Percentiles rank a stretch among this genome's conserved stretches.
These are phyloP conservation scores for Eira barbara DNA, from an alignment of 2,113 vertebrate species.

Conservation along the genomic window DNA sequence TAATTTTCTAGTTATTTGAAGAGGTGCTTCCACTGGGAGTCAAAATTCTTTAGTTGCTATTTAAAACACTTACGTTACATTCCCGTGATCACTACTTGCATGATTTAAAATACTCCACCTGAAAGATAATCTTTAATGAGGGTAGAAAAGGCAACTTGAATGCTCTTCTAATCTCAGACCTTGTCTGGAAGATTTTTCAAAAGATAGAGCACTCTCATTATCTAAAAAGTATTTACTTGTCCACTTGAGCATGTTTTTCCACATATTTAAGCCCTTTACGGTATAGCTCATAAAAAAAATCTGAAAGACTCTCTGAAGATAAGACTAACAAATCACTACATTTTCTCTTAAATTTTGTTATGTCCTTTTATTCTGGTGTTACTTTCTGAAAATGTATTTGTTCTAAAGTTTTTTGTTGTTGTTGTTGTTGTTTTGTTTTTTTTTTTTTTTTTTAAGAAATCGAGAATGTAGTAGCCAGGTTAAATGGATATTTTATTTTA, in stretches of 20 bases:
- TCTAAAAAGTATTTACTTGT: conserved; percentile 57
- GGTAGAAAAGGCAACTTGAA: conserved; percentile 12
- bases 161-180: conserved; percentile 39
- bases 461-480: background rate
- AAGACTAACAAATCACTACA: background rate
- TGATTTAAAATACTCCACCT: conserved; percentile 37
- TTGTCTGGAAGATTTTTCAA: conserved; percentile 43
- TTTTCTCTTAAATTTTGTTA: background rate
- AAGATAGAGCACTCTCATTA: conserved; percentile 25
- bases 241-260: conserved; percentile 42
- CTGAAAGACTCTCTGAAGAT: background rate
- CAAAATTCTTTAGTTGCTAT: conserved; percentile 51
- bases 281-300: background rate
- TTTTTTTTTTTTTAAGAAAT: background rate
- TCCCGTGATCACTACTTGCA: conserved; percentile 24
- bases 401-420: background rate
- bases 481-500: background rate
- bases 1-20: conserved; percentile 31
- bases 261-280: background rate
- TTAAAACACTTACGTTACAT: conserved; percentile 53
- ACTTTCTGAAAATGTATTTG: background rate
- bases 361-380: background rate
- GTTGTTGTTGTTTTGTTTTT: no score
- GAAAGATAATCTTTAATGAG: conserved; percentile 1
- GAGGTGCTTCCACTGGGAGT: background rate